phyloP scores from a whole-genome alignment of 2,888 invertebrate species.

The Clistopyga incitator region DNA sequence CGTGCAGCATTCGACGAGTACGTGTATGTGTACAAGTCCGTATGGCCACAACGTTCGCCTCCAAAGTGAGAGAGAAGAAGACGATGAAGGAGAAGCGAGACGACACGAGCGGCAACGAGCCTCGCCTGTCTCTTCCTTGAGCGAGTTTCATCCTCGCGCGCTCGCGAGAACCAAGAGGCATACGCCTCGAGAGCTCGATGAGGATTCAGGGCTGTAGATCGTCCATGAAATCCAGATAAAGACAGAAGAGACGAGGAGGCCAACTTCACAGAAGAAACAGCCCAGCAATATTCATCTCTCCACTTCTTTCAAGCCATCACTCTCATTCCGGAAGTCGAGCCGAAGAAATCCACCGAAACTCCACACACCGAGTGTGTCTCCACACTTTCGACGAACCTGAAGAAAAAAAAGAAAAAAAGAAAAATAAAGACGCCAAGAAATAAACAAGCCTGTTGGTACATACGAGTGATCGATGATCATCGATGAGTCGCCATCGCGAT shows the following conservation, averaged over 20 bases:
- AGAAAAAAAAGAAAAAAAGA: slow-evolving; percentile 7
- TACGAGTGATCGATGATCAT: slow-evolving; percentile 51
- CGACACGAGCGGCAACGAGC: slow-evolving; percentile 41
- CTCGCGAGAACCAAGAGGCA: slow-evolving; percentile 54
- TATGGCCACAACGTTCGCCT: slow-evolving; percentile 18
- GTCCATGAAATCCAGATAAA: slow-evolving; percentile 43
- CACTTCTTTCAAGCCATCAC: neutral
- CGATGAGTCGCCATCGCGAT: slow-evolving; percentile 76
- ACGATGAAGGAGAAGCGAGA: slow-evolving; percentile 43
- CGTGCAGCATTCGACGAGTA: slow-evolving; percentile 21
- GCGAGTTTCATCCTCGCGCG: slow-evolving; percentile 57
- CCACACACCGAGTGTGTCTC: neutral
- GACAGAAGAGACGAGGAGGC: neutral
- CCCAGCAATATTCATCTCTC: neutral
- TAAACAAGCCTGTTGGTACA: slow-evolving; percentile 20
- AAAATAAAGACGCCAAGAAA: too few relatives aligned
- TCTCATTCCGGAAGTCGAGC: neutral
- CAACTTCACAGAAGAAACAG: neutral
- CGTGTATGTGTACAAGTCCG: slow-evolving; percentile 34
- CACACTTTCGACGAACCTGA: neutral
- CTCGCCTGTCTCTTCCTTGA: slow-evolving; percentile 54
- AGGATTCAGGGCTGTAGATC: slow-evolving; percentile 72
- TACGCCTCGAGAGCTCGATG: slow-evolving; percentile 64
- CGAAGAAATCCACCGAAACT: neutral
- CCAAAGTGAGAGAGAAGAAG: slow-evolving; percentile 40